These are phyloP conservation scores for Odontamblyopus lacepedii DNA, from an alignment of 2,797 vertebrate genomes.

Conservation along the genomic window DNA sequence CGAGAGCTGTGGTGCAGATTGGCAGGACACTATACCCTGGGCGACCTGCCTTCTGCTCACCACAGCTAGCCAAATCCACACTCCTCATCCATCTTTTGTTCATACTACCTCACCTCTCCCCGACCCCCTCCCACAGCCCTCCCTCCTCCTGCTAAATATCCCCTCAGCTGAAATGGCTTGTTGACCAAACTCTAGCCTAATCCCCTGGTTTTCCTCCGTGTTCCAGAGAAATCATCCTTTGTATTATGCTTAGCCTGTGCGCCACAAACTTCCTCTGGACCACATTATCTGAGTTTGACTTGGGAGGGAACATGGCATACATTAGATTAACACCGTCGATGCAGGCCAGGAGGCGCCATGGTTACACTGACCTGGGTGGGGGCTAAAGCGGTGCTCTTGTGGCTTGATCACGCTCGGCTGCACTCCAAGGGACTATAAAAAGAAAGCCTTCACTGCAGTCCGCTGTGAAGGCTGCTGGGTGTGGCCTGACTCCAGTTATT, in stretches of 20 bases:
- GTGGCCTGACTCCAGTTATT: conserved; percentile 49
- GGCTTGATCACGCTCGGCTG: conserved; percentile 49
- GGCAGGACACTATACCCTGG: conserved; percentile 76
- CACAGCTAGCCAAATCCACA: conserved; percentile 66
- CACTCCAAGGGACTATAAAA: conserved; percentile 66
- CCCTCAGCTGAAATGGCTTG: conserved; percentile 45
- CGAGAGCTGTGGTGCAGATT: conserved; percentile 73
- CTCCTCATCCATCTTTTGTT: conserved; percentile 59
- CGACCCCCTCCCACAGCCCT: conserved; percentile 39
- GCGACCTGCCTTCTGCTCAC: conserved; percentile 72
- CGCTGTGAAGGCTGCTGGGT: conserved; percentile 51
- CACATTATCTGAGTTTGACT: conserved; percentile 51
- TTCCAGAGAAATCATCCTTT: conserved; percentile 46
- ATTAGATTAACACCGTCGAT: conserved; percentile 62
- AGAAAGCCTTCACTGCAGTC: conserved; percentile 54
- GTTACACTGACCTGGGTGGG: conserved; percentile 43
- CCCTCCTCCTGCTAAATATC: conserved; percentile 45
- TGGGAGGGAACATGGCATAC: conserved; percentile 38
- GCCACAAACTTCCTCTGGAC: conserved; percentile 49
- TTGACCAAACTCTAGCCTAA: conserved; percentile 62
- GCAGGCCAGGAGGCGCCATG: conserved; percentile 31
- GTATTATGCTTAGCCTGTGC: conserved; percentile 51
- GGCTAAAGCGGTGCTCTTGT: conserved; percentile 36
- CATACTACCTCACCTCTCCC: conserved; percentile 41
- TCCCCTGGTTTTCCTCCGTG: conserved; percentile 63